phyloP scores from a whole-genome alignment of 2,797 vertebrate genomes.

The Gallinago solitaria region DNA sequence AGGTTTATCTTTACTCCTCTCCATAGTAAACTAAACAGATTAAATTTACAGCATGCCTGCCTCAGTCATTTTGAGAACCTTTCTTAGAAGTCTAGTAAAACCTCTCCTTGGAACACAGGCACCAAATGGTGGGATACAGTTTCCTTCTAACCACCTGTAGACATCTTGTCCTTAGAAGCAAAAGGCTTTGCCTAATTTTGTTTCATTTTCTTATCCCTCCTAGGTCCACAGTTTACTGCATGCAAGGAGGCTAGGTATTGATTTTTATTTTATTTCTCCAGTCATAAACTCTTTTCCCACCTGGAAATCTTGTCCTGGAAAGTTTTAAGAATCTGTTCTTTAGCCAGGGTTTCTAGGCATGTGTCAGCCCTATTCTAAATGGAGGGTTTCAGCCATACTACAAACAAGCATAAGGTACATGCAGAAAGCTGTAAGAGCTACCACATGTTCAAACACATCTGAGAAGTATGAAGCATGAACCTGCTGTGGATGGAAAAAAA shows the following conservation, averaged over 20 bases:
- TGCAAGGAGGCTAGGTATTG: background rate
- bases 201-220: background rate
- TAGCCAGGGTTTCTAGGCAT: background rate
- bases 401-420: background rate
- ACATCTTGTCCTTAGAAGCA: background rate
- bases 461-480: fast-evolving
- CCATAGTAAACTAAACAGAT: background rate
- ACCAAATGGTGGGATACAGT: background rate
- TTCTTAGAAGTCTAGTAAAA: background rate
- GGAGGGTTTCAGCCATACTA: background rate
- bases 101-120: background rate
- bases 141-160: background rate
- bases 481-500: background rate
- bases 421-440: background rate
- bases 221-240: background rate
- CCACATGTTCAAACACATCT: background rate
- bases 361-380: background rate
- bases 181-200: background rate
- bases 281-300: background rate
- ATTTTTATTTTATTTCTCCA: background rate
- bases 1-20: background rate
- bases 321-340: background rate
- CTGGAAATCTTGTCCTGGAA: background rate
- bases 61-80: background rate
- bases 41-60: background rate